phyloP scores from a whole-genome alignment of 1,140 invertebrate species.

The Bombus cullumanus region DNA sequence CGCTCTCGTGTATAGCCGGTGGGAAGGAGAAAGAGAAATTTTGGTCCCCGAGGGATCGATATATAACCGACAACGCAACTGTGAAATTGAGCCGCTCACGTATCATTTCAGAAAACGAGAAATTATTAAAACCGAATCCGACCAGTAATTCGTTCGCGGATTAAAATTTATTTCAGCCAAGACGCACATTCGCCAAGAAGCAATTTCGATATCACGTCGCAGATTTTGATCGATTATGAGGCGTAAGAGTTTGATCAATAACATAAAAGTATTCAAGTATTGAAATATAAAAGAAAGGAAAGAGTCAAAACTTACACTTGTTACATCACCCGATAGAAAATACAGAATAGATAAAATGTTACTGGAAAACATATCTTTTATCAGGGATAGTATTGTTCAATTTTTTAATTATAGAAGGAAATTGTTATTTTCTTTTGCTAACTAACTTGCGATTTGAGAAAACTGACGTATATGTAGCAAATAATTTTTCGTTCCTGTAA shows the following conservation, averaged over 20 bases:
- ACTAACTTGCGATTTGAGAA: too few relatives aligned
- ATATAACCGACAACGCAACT: not conserved
- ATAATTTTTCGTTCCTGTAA: too few relatives aligned
- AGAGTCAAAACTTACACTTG: too few relatives aligned
- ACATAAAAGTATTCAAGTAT: not conserved
- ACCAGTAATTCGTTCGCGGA: not conserved
- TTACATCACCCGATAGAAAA: too few relatives aligned
- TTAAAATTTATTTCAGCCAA: not conserved
- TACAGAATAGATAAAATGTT: too few relatives aligned
- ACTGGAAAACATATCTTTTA: too few relatives aligned
- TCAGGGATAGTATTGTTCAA: too few relatives aligned
- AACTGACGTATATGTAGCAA: too few relatives aligned
- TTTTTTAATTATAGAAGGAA: too few relatives aligned
- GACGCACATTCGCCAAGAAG: not conserved
- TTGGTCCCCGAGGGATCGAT: not conserved
- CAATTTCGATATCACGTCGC: not conserved
- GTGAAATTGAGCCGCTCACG: slow-evolving; percentile 16
- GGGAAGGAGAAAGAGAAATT: not conserved
- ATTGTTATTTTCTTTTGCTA: too few relatives aligned
- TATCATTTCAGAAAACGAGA: slow-evolving; percentile 12
- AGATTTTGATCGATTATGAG: not conserved
- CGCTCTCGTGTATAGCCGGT: not conserved
- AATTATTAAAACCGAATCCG: not conserved
- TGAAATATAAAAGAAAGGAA: too few relatives aligned
- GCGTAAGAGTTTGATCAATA: not conserved